Evolutionary conservation across 2,888 invertebrate genomes (phyloP).

Genomic region (Cephus nigrinus): DNA sequence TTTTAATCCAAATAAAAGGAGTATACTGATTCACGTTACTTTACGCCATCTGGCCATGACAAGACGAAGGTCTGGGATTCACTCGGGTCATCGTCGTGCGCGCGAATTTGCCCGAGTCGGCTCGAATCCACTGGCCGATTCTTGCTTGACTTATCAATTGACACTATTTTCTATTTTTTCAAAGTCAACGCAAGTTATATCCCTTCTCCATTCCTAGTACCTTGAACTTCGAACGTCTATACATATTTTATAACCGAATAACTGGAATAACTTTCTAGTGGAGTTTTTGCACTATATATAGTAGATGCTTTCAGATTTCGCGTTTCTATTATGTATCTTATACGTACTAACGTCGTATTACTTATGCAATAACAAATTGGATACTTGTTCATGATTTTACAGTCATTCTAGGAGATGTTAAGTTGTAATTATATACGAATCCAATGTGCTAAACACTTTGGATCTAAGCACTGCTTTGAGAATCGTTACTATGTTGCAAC

Average conservation of each 20-base stretch:
- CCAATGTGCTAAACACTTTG: neutral
- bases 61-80: neutral
- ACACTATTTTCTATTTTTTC: neutral
- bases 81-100: neutral
- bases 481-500: neutral
- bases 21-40: neutral
- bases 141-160: neutral
- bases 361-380: neutral
- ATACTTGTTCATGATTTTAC: neutral
- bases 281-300: neutral
- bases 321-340: neutral
- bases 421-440: neutral
- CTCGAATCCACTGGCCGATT: neutral
- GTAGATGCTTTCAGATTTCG: neutral
- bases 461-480: neutral
- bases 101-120: neutral
- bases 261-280: neutral
- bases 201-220: neutral
- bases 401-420: neutral
- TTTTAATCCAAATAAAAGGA: neutral
- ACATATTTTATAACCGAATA: neutral
- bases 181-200: neutral
- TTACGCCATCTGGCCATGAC: neutral
- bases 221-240: neutral
- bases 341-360: neutral